Evolutionary conservation across 2,797 vertebrate genomes (phyloP), one percentile per base, ranked within the genome.

Genomic region (Ispidina lecontei): DNA sequence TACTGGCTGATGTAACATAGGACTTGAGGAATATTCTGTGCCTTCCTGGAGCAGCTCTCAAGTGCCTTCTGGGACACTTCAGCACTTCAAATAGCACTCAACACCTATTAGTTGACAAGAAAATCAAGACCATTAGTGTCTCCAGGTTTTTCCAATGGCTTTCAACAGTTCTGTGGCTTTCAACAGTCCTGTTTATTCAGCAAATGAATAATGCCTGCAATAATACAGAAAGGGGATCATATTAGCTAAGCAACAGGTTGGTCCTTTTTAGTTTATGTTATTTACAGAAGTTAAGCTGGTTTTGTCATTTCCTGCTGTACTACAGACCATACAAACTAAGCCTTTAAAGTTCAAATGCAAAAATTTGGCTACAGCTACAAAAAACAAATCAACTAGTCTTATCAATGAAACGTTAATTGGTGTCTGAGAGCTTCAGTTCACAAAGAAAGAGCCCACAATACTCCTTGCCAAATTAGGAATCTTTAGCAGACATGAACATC

Each of bases 321-420:
- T 95, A 65, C 28, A 96, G 91, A 96, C 77, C 86, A 93, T 93
- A 74, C 63, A 96, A 97, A 95, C 80, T 93, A 96, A 95, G 85
- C 37, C 80, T 97, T 97, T 97, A 96, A 97, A 97, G 95, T 97
- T 97, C 94, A 97, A 96, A 97, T 73, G 52, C 39, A 96, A 84
- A 96, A 91, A 93, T 89, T 94, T 97, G 94, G 83, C 76, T 88
- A 78, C 70, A 95, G 59, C 95, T 95, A 90, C 91, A 97, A 96
- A 95, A 78, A 94, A 94, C 60, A 89, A 95, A 96, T 81, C 6
- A 76, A 93, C 81, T 55, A 59, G 68, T 89, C 79, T 95, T 80
- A 84, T 74, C 84, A 91, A 81, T 76, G 33, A 82, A 93, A 95
- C 69, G 75, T 91, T 97, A 96, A 96, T 95, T 97, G 96, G 84